Evolutionary conservation across 2,888 invertebrate species (phyloP), one percentile per base, ranked within the genome.

Genomic region (Drosophila meridionalis): DNA sequence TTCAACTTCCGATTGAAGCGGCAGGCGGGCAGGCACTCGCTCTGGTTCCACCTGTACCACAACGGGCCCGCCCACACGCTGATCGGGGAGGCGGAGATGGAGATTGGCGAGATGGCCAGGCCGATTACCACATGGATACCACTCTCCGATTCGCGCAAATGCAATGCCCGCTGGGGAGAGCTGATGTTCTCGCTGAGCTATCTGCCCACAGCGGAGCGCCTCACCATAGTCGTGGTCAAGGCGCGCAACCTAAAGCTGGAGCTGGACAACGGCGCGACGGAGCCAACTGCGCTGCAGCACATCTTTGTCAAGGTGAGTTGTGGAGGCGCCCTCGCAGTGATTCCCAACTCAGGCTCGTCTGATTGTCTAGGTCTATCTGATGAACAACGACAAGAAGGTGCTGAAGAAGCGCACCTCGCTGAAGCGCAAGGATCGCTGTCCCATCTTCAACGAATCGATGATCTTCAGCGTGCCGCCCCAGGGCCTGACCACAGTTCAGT

Each of bases 371-470:
- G 96, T 97, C 4, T 97, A 97, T 91, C 93, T 97, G 57, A 94
- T 97, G 83, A 96, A 96, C 91, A 95, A 96, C 88, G 96, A 96
- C 2, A 96, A 96, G 92, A 97, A 97, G 92, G 95, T 97, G 58
- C 95, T 96, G 88, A 97, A 97, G 93, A 97, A 97, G 93, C 96
- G 96, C 90, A 97, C 97, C 32, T 95, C 96, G 20, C 94, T 95
- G 14, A 97, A 97, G 90, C 94, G 95, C 78, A 95, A 95, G 43
- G 97, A 97, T 87, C 94, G 95, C 62, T 95, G 95, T 90, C 97
- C 97, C 0, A 96, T 96, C 78, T 97, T 96, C 92, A 97, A 97
- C 92, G 97, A 97, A 93, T 96, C 97, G 26, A 96, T 97, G 95
- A 97, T 97, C 87, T 97, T 97, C 93, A 96, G 95, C 84, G 96